phyloP scores from a whole-genome alignment of 2,888 invertebrate genomes.

The Coelopa pilipes region DNA sequence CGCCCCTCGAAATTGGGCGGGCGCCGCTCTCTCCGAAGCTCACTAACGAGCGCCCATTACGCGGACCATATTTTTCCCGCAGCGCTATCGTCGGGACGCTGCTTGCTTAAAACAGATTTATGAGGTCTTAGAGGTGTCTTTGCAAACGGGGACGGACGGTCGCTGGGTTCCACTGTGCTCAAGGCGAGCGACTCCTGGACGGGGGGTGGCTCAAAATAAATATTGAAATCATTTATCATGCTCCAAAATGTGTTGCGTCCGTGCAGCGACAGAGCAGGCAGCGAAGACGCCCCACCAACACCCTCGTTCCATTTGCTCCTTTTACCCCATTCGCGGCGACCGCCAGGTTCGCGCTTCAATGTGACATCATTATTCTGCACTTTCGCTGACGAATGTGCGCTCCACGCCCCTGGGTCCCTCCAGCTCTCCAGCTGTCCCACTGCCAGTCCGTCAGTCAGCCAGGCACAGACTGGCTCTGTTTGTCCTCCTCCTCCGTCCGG shows the following conservation, averaged over 20 bases:
- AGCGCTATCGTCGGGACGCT: conserved; percentile 37
- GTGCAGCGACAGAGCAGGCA: background rate
- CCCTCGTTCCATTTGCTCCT: background rate
- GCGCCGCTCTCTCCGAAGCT: background rate
- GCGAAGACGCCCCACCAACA: background rate
- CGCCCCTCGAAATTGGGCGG: background rate
- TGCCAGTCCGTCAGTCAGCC: background rate
- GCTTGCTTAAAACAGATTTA: conserved; percentile 61
- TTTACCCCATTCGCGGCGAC: conserved; percentile 7
- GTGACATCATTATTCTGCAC: conserved; percentile 50
- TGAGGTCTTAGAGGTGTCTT: conserved; percentile 50
- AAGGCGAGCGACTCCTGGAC: background rate
- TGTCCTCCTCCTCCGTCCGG: background rate
- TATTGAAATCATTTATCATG: conserved; percentile 40
- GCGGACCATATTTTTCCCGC: conserved; percentile 40
- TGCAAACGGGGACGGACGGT: background rate
- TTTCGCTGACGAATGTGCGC: conserved; percentile 8
- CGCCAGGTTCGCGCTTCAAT: conserved; percentile 35
- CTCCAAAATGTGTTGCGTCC: conserved; percentile 23
- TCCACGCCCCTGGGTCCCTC: background rate
- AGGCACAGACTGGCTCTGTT: too few species aligned
- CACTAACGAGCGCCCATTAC: conserved; percentile 62
- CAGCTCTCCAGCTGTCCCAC: background rate
- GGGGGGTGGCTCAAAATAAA: conserved; percentile 30
- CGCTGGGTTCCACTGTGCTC: conserved; percentile 13